A percentile compares a stretch with the other conserved stretches of the same genome.
Conservation (phyloP, 2,888 invertebrate species). For the Neoitamus cyanurus region DNA sequence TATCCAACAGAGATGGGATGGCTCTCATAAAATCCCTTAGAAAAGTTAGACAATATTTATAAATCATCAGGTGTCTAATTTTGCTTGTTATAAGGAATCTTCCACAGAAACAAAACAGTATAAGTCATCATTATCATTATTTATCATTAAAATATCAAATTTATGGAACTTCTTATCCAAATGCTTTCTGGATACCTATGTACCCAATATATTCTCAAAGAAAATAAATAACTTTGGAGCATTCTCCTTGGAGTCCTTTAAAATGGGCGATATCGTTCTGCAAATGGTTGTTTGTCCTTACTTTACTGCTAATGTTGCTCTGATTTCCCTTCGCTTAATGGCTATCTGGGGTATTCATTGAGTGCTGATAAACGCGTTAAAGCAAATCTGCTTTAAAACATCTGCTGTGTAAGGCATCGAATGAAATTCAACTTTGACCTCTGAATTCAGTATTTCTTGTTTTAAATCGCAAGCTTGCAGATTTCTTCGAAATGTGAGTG, state of each 20-base stretch:
- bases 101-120: not conserved
- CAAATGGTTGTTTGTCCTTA: conserved; percentile 22
- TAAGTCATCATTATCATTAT: not conserved
- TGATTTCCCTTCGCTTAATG: conserved; percentile 8
- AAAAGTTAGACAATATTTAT: not conserved
- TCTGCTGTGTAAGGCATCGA: not conserved
- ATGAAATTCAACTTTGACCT: not conserved
- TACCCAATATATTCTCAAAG: conserved; percentile 1
- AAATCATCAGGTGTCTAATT: not conserved
- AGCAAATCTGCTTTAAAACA: not conserved
- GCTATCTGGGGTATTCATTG: conserved; percentile 29
- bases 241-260: conserved; percentile 12
- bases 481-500: not conserved
- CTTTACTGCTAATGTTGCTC: conserved; percentile 9
- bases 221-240: not conserved
- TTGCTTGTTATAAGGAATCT: not conserved
- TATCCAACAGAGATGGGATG: not conserved
- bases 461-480: not conserved
- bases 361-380: not conserved
- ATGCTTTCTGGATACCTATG: not conserved
- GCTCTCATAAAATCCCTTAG: not conserved
- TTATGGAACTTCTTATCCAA: not conserved
- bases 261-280: not conserved
- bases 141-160: not conserved
- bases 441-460: not conserved